Evolutionary conservation across 2,888 invertebrate species (phyloP).

Genomic region (Spialia ferax): DNA sequence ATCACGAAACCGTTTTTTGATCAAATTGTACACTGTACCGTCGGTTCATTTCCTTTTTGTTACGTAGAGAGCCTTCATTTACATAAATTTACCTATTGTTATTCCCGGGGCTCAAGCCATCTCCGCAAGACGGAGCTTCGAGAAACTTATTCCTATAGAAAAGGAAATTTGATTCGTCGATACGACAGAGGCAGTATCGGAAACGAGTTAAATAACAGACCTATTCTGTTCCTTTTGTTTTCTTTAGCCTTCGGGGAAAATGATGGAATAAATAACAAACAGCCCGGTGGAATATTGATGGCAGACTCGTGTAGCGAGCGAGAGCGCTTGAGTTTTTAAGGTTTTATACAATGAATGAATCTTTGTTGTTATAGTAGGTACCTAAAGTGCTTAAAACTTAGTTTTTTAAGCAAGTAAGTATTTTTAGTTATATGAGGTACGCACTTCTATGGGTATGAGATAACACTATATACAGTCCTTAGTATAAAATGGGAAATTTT

Average conservation of each 20-base stretch:
- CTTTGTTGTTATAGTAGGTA: background rate
- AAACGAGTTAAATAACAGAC: slow-evolving; percentile 83
- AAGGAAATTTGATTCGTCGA: slow-evolving; percentile 79
- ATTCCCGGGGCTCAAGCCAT: slow-evolving; percentile 68
- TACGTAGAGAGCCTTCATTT: slow-evolving; percentile 78
- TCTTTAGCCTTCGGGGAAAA: slow-evolving; percentile 66
- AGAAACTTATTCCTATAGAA: slow-evolving; percentile 59
- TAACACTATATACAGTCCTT: too few relatives aligned
- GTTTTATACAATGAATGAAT: slow-evolving; percentile 28
- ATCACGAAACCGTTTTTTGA: slow-evolving; percentile 65
- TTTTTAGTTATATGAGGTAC: too few relatives aligned
- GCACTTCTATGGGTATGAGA: too few relatives aligned
- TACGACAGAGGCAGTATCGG: slow-evolving; percentile 81
- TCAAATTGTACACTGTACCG: slow-evolving; percentile 71
- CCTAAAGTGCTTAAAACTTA: too few relatives aligned
- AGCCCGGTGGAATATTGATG: slow-evolving; percentile 78
- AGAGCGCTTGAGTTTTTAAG: slow-evolving; percentile 24
- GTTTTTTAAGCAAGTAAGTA: too few relatives aligned
- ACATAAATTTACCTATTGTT: slow-evolving; percentile 86
- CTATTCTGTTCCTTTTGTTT: slow-evolving; percentile 71
- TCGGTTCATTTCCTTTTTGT: slow-evolving; percentile 81
- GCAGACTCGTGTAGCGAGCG: slow-evolving; percentile 44
- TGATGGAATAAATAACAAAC: slow-evolving; percentile 71
- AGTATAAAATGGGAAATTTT: too few relatives aligned
- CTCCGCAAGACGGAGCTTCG: slow-evolving; percentile 64